Percentiles rank a stretch among this genome's conserved stretches.
phyloP scores from a whole-genome alignment of 2,113 vertebrate genomes.

The Microcebus tavaratra region DNA sequence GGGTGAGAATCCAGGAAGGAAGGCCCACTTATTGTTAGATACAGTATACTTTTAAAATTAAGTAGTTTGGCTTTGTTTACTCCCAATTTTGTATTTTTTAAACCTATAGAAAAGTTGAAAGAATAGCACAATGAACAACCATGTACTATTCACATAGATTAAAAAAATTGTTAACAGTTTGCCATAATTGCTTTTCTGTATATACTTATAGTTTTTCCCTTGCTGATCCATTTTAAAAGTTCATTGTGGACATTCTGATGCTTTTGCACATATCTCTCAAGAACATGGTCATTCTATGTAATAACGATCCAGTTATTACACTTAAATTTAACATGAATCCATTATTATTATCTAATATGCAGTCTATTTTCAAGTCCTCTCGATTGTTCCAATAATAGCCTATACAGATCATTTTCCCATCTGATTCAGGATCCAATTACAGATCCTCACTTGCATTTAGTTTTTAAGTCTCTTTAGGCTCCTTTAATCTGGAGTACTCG shows the following conservation, averaged over 20 bases:
- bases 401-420: neutral
- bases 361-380: neutral
- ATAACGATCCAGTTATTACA: neutral
- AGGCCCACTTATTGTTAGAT: neutral
- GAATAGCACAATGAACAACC: neutral
- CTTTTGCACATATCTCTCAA: neutral
- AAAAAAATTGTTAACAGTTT: constrained; percentile 12
- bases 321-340: constrained; percentile 15
- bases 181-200: neutral
- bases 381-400: neutral
- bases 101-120: neutral
- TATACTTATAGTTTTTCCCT: neutral
- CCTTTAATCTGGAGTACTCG: neutral
- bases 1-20: neutral
- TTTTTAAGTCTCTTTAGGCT: neutral
- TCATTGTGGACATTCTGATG: neutral
- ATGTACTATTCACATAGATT: neutral
- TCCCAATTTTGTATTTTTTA: constrained; percentile 13
- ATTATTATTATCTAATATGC: neutral
- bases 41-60: neutral
- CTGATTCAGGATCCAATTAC: neutral
- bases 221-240: constrained; percentile 6
- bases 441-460: neutral
- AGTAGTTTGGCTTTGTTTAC: neutral
- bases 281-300: neutral